A percentile compares a stretch with the other conserved stretches of the same genome.
These are phyloP conservation scores for Parapsyche elsis DNA, from an alignment of 1,140 invertebrate species.

Conservation along the genomic window DNA sequence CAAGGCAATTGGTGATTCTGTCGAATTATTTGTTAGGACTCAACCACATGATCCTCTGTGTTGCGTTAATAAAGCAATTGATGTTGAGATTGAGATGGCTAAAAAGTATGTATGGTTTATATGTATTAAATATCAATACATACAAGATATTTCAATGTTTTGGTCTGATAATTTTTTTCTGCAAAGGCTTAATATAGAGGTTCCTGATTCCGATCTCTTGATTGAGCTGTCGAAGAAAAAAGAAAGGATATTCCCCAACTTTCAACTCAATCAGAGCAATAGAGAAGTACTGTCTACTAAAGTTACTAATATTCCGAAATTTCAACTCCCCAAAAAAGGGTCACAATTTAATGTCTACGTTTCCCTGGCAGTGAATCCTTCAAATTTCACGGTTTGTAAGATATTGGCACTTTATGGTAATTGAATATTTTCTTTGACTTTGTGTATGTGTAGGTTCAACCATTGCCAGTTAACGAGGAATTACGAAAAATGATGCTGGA, in stretches of 20 bases:
- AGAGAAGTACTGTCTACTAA: background rate
- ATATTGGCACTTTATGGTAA: background rate
- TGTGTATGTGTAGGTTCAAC: slow-evolving; percentile 60
- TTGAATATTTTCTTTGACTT: background rate
- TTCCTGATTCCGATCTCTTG: slow-evolving; percentile 5
- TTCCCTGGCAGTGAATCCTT: slow-evolving; percentile 70
- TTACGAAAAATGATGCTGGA: slow-evolving; percentile 67
- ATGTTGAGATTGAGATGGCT: slow-evolving; percentile 57
- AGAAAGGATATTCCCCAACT: slow-evolving; percentile 42
- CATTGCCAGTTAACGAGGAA: slow-evolving; percentile 59
- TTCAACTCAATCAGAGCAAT: background rate
- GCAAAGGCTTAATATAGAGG: background rate
- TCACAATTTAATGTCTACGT: slow-evolving; percentile 70
- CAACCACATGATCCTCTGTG: slow-evolving; percentile 61
- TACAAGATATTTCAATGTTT: background rate
- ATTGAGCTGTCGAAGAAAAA: slow-evolving; percentile 43
- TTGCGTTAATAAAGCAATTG: slow-evolving; percentile 64
- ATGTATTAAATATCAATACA: background rate
- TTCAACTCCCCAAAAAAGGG: slow-evolving; percentile 60
- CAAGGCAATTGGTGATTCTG: slow-evolving; percentile 46
- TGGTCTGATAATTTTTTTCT: slow-evolving; percentile 4
- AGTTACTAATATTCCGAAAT: slow-evolving; percentile 15
- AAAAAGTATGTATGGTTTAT: slow-evolving; percentile 33
- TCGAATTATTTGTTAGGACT: slow-evolving; percentile 66
- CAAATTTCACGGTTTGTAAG: slow-evolving; percentile 66